Evolutionary conservation across 2,888 invertebrate genomes (phyloP).

Genomic region (Schrankia costaestrigalis): DNA sequence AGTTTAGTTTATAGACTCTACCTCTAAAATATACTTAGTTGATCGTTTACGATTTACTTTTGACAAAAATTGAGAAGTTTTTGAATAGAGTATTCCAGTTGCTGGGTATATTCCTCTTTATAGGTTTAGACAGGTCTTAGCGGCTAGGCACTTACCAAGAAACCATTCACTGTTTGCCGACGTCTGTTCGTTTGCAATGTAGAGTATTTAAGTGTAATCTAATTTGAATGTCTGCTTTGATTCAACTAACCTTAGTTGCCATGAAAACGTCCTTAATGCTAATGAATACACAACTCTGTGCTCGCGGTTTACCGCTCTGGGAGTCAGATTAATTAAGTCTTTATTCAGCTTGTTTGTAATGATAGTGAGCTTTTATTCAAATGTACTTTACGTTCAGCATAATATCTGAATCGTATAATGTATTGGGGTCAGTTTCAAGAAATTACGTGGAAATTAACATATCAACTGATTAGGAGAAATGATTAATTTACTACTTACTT

Average conservation of each 20-base stretch:
- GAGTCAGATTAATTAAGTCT: constrained; percentile 37
- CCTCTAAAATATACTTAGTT: too few relatives aligned
- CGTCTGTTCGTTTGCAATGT: constrained; percentile 22
- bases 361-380: constrained; percentile 34
- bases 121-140: too few relatives aligned
- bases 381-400: constrained; percentile 17
- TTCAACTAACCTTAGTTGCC: constrained; percentile 42
- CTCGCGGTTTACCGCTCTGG: constrained; percentile 37
- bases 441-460: too few relatives aligned
- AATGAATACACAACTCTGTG: constrained; percentile 40
- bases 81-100: too few relatives aligned
- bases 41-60: too few relatives aligned
- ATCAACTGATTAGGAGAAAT: too few relatives aligned
- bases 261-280: constrained; percentile 44
- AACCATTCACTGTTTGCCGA: constrained; percentile 23
- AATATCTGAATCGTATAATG: too few relatives aligned
- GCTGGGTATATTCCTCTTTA: too few relatives aligned
- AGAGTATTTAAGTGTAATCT: constrained; percentile 30
- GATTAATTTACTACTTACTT: too few relatives aligned
- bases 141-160: constrained; percentile 28
- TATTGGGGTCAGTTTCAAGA: too few relatives aligned
- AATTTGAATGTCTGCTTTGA: constrained; percentile 45
- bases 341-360: constrained; percentile 31
- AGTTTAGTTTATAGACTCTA: too few relatives aligned
- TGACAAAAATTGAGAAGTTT: too few relatives aligned